A percentile compares a stretch with the other conserved stretches of the same genome.
Conservation (phyloP, 2,113 vertebrate species). For the Todiramphus saurophagus region DNA sequence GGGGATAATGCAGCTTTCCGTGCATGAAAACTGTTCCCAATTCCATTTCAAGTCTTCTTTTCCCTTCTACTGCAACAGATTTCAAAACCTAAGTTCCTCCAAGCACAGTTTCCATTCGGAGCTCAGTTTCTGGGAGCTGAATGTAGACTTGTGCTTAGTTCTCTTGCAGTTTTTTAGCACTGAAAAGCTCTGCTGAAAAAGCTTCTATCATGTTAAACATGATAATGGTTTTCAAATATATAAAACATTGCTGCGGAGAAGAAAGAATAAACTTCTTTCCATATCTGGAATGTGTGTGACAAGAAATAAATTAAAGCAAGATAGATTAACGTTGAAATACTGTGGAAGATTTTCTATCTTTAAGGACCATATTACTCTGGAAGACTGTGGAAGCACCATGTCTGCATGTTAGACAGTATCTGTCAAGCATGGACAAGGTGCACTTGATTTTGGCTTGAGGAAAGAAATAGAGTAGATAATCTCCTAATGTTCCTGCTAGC, state of each 20-base stretch:
- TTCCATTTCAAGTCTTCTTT: neutral
- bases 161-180: neutral
- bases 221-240: neutral
- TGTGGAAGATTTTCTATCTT: neutral
- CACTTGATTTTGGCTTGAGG: conserved; percentile 15
- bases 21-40: neutral
- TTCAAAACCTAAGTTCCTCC: neutral
- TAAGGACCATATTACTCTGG: neutral
- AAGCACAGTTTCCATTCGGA: neutral
- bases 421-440: neutral
- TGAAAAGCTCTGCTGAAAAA: neutral
- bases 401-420: neutral
- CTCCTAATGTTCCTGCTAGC: neutral
- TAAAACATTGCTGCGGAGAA: neutral
- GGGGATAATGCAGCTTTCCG: neutral
- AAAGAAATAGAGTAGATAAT: conserved; percentile 42
- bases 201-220: neutral
- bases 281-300: neutral
- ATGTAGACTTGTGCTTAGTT: neutral
- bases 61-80: neutral
- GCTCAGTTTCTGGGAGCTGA: neutral
- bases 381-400: neutral
- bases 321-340: neutral
- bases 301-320: conserved; percentile 20
- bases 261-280: conserved; percentile 1